phyloP scores from a whole-genome alignment of 2,113 vertebrate genomes.

The Rhinoderma darwinii region DNA sequence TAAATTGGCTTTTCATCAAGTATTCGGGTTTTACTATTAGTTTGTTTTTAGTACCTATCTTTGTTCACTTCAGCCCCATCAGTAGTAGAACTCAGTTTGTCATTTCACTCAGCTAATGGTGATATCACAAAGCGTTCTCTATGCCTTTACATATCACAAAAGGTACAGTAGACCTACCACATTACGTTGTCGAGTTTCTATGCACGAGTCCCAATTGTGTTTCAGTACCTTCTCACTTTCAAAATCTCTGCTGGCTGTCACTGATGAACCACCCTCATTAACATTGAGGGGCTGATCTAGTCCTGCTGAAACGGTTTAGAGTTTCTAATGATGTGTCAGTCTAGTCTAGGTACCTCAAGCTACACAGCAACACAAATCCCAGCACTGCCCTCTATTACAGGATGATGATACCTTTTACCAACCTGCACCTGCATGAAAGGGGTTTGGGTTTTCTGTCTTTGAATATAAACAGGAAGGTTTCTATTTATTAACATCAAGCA shows the following conservation, averaged over 20 bases:
- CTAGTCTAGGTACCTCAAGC: background rate
- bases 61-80: too few relatives aligned
- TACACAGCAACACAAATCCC: background rate
- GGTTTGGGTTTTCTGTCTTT: background rate
- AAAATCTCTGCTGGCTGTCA: too few relatives aligned
- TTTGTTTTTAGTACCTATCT: background rate
- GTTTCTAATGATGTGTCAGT: background rate
- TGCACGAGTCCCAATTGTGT: too few relatives aligned
- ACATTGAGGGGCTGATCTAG: too few relatives aligned
- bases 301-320: too few relatives aligned
- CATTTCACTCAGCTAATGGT: background rate
- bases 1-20: background rate
- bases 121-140: background rate
- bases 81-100: background rate
- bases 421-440: too few relatives aligned
- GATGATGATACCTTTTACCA: background rate
- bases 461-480: background rate
- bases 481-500: too few relatives aligned
- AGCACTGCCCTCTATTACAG: background rate
- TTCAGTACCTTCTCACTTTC: too few relatives aligned
- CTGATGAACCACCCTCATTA: too few relatives aligned
- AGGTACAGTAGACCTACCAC: too few relatives aligned
- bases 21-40: background rate
- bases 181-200: too few relatives aligned
- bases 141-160: too few relatives aligned